Conservation (phyloP, 2,797 vertebrate species). For the Anolis apletophallus region DNA sequence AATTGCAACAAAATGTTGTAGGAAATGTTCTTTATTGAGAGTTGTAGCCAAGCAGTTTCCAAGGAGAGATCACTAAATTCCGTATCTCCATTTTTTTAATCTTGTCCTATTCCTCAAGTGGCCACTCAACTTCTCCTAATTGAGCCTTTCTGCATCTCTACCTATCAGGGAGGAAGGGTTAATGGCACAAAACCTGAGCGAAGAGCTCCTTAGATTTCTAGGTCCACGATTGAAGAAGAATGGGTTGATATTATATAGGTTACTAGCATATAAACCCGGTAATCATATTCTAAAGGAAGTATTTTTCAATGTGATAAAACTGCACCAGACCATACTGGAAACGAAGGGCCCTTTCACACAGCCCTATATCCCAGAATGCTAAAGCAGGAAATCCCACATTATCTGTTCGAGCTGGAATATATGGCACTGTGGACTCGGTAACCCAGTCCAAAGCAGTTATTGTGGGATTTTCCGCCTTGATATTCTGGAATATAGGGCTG, state of each 20-base stretch:
- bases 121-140: neutral
- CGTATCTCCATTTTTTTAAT: neutral
- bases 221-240: neutral
- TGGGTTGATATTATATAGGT: neutral
- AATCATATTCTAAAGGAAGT: neutral
- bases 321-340: neutral
- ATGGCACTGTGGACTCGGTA: too few species aligned
- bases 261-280: neutral
- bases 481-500: too few species aligned
- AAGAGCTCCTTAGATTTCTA: too few species aligned
- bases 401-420: too few species aligned
- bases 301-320: neutral
- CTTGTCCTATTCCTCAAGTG: neutral
- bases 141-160: neutral
- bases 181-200: too few species aligned
- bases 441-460: too few species aligned
- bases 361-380: too few species aligned
- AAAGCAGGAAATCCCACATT: too few species aligned
- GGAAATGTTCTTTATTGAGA: neutral
- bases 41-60: neutral
- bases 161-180: neutral
- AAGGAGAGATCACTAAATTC: neutral
- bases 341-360: too few species aligned
- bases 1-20: neutral
- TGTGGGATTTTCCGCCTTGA: too few species aligned